Percentiles rank a stretch among this genome's conserved stretches.
phyloP scores from a whole-genome alignment of 2,113 vertebrate genomes.

The Nasalis larvatus region DNA sequence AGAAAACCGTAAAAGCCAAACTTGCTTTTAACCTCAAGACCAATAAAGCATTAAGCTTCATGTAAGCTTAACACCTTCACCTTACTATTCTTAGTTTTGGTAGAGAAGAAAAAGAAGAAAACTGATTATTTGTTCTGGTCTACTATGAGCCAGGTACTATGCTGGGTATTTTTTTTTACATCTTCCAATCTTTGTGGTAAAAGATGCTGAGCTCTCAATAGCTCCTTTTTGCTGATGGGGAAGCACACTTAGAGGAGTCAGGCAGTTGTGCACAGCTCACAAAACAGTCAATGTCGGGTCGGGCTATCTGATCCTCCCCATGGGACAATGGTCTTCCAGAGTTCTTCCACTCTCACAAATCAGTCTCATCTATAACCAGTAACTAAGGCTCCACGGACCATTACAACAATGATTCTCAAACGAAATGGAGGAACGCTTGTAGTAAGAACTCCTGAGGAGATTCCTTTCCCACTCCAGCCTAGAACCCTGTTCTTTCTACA shows the following conservation, averaged over 20 bases:
- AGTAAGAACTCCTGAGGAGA: not conserved
- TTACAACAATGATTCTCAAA: not conserved
- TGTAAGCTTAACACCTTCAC: not conserved
- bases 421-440: not conserved
- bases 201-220: not conserved
- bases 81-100: not conserved
- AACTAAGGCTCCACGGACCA: not conserved
- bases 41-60: not conserved
- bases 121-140: not conserved
- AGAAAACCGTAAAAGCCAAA: not conserved
- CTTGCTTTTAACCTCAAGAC: not conserved
- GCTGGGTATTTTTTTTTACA: not conserved
- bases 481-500: not conserved
- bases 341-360: not conserved
- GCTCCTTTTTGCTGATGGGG: not conserved
- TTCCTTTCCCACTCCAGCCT: too few relatives aligned
- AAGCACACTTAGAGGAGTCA: not conserved
- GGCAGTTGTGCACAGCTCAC: not conserved
- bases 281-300: rapidly evolving
- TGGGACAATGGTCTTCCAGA: not conserved
- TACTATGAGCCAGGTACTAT: not conserved
- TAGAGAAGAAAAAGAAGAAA: not conserved
- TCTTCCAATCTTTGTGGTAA: not conserved
- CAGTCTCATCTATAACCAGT: too few relatives aligned
- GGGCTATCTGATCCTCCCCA: not conserved